Evolutionary conservation across 2,888 invertebrate species (phyloP), one percentile per base, ranked within the genome.

Genomic region (Strigamia transsilvanica): DNA sequence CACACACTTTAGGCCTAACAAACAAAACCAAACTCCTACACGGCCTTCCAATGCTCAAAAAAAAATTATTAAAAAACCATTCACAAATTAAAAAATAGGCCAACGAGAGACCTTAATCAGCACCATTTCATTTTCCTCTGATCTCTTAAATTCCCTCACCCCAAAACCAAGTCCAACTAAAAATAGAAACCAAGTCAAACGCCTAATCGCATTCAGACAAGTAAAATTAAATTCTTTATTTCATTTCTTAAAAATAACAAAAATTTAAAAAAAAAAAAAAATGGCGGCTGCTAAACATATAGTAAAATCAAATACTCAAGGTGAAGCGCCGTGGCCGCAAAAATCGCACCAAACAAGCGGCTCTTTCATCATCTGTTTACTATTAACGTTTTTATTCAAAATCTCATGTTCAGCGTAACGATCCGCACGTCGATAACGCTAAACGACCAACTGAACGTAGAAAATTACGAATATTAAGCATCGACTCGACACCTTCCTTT

Each of bases 281-380:
- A 61, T 61, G 61, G 61, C 61, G 12, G 61, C 61, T 21, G 61
- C 18, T 12, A 5, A 27, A 27, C 27, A 3, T 3, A 3, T 27
- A 27, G 27, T 1, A 27, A 27, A 27, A 27, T 61, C 15, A 18
- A 61, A 7, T 5, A 21, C 23, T 66, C 23, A 2, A 21, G 61
- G 61, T 66, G 18, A 0, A 66, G 61, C 21, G 10, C 18, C 61
- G 21, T 23, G 4, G 2, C 6, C 61, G 18, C 15, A 56, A n/a
- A n/a, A 56, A 61, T n/a, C 61, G 9, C 21, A 66, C 9, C 61
- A 66, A 61, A 66, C 61, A 66, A 66, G 4, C 18, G 6, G 1
- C 61, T 66, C 61, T 66, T 66, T 66, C 46, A 46, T 46, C 46
- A 46, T 46, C 46, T 46, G 46, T 46, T 46, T 46, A 46, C 46